phyloP scores from a whole-genome alignment of 1,140 invertebrate genomes.

The Drosophila elegans region DNA sequence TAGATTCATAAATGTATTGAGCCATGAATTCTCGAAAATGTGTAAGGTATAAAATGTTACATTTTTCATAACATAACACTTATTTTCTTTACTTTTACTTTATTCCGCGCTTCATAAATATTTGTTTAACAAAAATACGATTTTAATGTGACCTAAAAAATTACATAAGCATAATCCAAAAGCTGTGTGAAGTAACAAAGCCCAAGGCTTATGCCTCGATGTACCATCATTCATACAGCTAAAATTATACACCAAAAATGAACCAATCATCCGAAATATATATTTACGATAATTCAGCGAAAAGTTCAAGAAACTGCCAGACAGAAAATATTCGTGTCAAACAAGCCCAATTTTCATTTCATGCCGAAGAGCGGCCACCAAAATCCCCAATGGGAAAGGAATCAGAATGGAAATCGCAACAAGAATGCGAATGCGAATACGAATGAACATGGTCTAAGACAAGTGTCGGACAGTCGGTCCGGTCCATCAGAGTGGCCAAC shows the following conservation, averaged over 20 bases:
- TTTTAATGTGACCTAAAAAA: too few relatives aligned
- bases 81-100: too few relatives aligned
- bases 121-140: too few relatives aligned
- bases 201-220: neutral
- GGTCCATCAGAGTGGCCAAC: slow-evolving; percentile 27
- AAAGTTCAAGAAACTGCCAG: slow-evolving; percentile 20
- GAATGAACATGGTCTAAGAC: slow-evolving; percentile 44
- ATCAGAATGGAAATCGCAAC: slow-evolving; percentile 9
- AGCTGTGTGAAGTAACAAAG: neutral
- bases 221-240: slow-evolving; percentile 1
- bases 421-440: slow-evolving; percentile 3
- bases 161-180: neutral
- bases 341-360: slow-evolving; percentile 59
- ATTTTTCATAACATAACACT: too few relatives aligned
- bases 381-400: slow-evolving; percentile 2
- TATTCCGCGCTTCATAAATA: too few relatives aligned
- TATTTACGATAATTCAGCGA: slow-evolving; percentile 46
- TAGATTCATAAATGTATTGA: too few relatives aligned
- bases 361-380: slow-evolving; percentile 35
- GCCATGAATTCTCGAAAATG: too few relatives aligned
- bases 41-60: too few relatives aligned
- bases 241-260: slow-evolving; percentile 32
- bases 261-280: slow-evolving; percentile 15
- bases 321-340: slow-evolving; percentile 59
- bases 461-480: slow-evolving; percentile 54